These are phyloP conservation scores for Agriopis leucophaearia DNA, from an alignment of 2,888 invertebrate genomes.

Conservation along the genomic window DNA sequence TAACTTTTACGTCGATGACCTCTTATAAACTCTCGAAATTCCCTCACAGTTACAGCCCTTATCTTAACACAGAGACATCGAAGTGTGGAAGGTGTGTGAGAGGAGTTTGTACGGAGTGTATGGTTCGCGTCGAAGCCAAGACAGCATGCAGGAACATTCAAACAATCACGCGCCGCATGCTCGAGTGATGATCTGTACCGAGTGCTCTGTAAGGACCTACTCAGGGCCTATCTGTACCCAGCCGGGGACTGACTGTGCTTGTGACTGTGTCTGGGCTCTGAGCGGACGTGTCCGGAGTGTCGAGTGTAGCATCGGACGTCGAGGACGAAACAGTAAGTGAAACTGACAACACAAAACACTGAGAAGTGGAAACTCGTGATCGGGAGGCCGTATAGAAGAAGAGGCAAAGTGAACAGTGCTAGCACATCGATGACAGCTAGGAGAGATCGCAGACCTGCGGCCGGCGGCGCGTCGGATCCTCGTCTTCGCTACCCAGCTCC, in stretches of 20 bases:
- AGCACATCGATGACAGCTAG: constrained; percentile 84
- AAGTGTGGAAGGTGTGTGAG: constrained; percentile 69
- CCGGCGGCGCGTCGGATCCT: constrained; percentile 78
- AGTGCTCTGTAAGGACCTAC: constrained; percentile 72
- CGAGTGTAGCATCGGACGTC: constrained; percentile 70
- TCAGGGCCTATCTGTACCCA: constrained; percentile 38
- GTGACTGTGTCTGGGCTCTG: constrained; percentile 53
- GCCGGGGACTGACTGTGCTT: constrained; percentile 34
- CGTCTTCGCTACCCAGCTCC: constrained; percentile 91
- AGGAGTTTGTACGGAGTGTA: constrained; percentile 59
- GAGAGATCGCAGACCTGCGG: constrained; percentile 85
- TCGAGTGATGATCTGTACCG: constrained; percentile 76
- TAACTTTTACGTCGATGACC: constrained; percentile 54
- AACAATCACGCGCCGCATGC: constrained; percentile 81
- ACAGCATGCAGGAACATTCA: constrained; percentile 84
- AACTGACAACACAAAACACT: constrained; percentile 82
- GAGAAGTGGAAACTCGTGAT: constrained; percentile 83
- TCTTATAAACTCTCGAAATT: constrained; percentile 50
- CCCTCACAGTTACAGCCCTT: constrained; percentile 52
- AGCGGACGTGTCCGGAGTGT: constrained; percentile 58
- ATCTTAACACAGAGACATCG: constrained; percentile 57
- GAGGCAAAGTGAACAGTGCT: constrained; percentile 83
- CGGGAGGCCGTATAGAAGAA: constrained; percentile 77
- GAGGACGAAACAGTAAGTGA: constrained; percentile 75
- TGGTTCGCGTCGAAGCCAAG: constrained; percentile 82